A percentile compares a stretch with the other conserved stretches of the same genome.
phyloP scores from a whole-genome alignment of 2,113 vertebrate species.

The Anser brachyrhynchus region DNA sequence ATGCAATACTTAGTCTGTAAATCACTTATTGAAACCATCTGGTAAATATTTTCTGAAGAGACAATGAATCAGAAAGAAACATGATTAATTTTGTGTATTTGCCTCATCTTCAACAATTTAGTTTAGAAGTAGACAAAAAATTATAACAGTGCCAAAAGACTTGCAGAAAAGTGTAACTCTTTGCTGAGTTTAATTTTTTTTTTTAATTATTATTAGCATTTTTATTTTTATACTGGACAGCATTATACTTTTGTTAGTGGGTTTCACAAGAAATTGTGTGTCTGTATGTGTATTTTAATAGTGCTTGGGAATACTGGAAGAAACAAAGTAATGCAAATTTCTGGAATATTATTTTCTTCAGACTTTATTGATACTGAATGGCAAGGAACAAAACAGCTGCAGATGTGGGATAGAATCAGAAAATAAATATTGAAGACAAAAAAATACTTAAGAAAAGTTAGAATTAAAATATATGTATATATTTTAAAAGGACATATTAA shows the following conservation, averaged over 20 bases:
- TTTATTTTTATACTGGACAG: not conserved
- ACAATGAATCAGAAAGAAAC: not conserved
- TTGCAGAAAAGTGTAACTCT: not conserved
- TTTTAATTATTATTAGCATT: not conserved
- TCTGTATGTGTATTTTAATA: not conserved
- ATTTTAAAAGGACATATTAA: not conserved
- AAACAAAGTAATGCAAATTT: not conserved
- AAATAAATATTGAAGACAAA: not conserved
- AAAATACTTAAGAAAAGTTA: not conserved
- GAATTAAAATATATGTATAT: not conserved
- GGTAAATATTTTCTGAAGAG: not conserved
- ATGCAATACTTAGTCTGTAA: not conserved
- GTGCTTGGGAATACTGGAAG: not conserved
- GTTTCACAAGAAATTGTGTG: not conserved
- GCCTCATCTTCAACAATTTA: not conserved
- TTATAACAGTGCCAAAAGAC: not conserved
- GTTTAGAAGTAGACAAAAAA: not conserved
- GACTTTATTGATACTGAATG: not conserved
- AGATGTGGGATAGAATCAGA: not conserved
- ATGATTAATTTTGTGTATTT: not conserved
- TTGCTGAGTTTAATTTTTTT: not conserved
- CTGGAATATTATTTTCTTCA: not conserved
- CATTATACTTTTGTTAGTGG: not conserved
- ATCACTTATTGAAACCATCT: not conserved
- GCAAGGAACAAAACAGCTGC: not conserved